A percentile compares a stretch with the other conserved stretches of the same genome.
These are phyloP conservation scores for Pteronotus mesoamericanus DNA, from an alignment of 2,797 vertebrate species.

Conservation along the genomic window DNA sequence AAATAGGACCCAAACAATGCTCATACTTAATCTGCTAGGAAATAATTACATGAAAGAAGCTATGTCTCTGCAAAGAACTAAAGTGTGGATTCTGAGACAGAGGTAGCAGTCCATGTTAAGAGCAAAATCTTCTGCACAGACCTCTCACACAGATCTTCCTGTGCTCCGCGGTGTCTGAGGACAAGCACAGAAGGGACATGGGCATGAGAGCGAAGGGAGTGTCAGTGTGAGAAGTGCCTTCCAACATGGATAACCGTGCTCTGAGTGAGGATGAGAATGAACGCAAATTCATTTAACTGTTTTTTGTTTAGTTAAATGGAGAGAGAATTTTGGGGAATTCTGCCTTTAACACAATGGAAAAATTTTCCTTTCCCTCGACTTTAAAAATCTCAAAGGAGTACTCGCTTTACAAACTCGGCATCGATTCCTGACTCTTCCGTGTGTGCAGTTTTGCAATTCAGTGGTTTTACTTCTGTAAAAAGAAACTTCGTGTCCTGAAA, in stretches of 20 bases:
- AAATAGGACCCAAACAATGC: background rate
- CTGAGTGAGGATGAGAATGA: background rate
- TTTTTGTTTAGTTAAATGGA: background rate
- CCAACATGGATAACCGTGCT: fast-evolving
- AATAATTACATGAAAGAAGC: background rate
- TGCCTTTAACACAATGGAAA: background rate
- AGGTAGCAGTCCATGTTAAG: fast-evolving
- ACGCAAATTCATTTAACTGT: background rate
- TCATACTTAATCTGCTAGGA: background rate
- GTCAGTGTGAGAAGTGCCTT: background rate
- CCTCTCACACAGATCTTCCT: background rate
- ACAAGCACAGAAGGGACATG: fast-evolving
- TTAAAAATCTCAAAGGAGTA: background rate
- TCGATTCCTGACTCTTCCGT: background rate
- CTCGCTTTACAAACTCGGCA: background rate
- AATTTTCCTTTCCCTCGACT: background rate
- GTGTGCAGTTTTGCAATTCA: background rate
- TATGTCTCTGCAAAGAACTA: background rate
- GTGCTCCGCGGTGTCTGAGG: background rate
- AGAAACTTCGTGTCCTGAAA: background rate
- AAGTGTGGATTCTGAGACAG: background rate
- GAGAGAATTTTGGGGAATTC: background rate
- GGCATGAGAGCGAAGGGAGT: background rate
- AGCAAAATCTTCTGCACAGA: background rate
- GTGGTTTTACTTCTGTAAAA: background rate